Percentiles rank a stretch among this genome's conserved stretches.
Conservation (phyloP, 2,113 vertebrate species). For the Choloepus hoffmanni region DNA sequence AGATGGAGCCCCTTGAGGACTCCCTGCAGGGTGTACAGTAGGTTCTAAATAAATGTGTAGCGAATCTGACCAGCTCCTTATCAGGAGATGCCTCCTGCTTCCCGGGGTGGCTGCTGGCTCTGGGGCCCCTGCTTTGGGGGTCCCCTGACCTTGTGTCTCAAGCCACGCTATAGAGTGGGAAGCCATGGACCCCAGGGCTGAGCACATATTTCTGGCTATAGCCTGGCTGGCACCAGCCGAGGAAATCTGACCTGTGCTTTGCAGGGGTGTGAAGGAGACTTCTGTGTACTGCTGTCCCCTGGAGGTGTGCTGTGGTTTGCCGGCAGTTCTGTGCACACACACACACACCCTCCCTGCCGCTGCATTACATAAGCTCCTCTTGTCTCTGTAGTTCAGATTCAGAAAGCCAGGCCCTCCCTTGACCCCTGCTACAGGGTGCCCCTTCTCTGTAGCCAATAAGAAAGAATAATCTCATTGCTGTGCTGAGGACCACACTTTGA, state of each 20-base stretch:
- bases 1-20: background rate
- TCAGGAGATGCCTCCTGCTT: background rate
- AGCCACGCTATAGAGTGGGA: background rate
- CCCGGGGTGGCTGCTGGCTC: background rate
- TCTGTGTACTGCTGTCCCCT: conserved; percentile 22
- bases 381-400: background rate
- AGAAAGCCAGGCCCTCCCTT: background rate
- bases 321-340: background rate
- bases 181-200: background rate
- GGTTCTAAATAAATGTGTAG: background rate
- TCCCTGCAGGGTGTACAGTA: background rate
- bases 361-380: conserved; percentile 44
- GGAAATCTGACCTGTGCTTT: background rate
- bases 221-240: background rate
- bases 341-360: background rate
- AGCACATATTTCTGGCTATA: background rate
- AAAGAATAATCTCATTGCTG: background rate
- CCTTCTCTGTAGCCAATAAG: background rate
- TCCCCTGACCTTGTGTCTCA: background rate
- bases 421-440: background rate
- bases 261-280: conserved; percentile 42
- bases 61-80: background rate
- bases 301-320: conserved; percentile 52
- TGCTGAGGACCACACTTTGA: background rate
- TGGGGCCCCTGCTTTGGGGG: background rate